These are phyloP conservation scores for Drosophila lacertosa DNA, from an alignment of 1,140 invertebrate species.

Conservation along the genomic window DNA sequence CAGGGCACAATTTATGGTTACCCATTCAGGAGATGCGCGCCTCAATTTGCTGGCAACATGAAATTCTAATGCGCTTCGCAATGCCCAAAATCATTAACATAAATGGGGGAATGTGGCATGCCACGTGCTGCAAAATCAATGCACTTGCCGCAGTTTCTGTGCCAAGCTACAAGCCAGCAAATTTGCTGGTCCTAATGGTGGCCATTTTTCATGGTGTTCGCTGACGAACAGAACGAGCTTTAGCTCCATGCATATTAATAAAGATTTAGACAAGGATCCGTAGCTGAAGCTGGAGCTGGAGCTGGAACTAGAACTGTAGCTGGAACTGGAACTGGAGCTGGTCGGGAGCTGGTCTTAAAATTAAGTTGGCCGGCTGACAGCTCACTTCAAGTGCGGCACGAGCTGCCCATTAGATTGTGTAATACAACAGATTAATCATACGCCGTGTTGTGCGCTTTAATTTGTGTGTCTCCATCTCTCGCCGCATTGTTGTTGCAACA, in stretches of 20 bases:
- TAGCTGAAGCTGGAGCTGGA: too few species aligned
- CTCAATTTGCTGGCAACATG: constrained; percentile 34
- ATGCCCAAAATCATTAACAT: constrained; percentile 65
- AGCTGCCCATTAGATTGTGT: constrained; percentile 71
- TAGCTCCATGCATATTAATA: constrained; percentile 73
- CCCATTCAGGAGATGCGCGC: constrained; percentile 10
- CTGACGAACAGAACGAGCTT: constrained; percentile 41
- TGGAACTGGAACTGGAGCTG: neutral
- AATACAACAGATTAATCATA: constrained; percentile 79
- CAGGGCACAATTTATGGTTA: constrained; percentile 45
- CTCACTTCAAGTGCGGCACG: constrained; percentile 66
- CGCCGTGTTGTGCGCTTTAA: constrained; percentile 57
- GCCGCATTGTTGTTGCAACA: constrained; percentile 58
- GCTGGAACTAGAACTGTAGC: constrained; percentile 1
- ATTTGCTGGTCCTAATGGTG: constrained; percentile 70
- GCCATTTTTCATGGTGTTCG: constrained; percentile 60
- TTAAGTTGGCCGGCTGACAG: constrained; percentile 27
- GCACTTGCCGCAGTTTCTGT: constrained; percentile 39
- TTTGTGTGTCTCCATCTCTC: constrained; percentile 57
- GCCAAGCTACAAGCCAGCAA: constrained; percentile 33
- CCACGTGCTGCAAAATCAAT: constrained; percentile 70
- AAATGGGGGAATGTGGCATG: constrained; percentile 69
- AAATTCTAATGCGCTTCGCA: constrained; percentile 48
- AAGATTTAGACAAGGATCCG: constrained; percentile 66
- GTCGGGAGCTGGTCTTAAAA: too few species aligned